Percentiles rank a stretch among this genome's conserved stretches.
Evolutionary conservation across 1,140 invertebrate species (phyloP).

Genomic region (Proales similis): DNA sequence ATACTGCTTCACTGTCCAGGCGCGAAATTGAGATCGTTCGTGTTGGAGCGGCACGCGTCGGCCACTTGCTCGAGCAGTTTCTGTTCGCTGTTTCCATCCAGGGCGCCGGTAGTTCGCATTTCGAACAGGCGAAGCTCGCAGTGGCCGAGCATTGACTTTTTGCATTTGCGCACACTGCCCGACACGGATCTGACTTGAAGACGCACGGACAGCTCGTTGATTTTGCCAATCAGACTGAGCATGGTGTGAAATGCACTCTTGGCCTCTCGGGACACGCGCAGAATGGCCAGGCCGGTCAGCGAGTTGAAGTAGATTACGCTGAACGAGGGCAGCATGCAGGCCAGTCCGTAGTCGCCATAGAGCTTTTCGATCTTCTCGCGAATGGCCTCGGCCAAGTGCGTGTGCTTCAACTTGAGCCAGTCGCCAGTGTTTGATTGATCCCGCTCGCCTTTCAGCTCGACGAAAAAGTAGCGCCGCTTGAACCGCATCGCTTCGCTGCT

Average conservation of each 20-base stretch:
- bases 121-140: neutral
- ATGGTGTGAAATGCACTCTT: conserved; percentile 22
- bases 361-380: conserved; percentile 15
- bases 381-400: neutral
- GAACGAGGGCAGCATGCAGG: conserved; percentile 32
- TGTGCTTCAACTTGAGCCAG: conserved; percentile 10
- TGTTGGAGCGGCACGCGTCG: no score
- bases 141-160: conserved; percentile 10
- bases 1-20: no score
- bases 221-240: conserved; percentile 26
- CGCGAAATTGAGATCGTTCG: no score
- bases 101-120: no score
- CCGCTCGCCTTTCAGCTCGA: neutral
- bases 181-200: conserved; percentile 20
- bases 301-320: conserved; percentile 24
- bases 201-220: neutral
- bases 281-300: conserved; percentile 8
- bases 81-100: no score
- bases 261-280: conserved; percentile 12
- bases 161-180: conserved; percentile 26
- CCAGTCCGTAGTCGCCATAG: conserved; percentile 28
- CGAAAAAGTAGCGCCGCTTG: conserved; percentile 31
- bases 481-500: conserved; percentile 21
- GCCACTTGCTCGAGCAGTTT: no score
- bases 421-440: neutral